Base-by-base conservation (phyloP, 2,113 vertebrate species). In the Psephotus haematonotus region DNA sequence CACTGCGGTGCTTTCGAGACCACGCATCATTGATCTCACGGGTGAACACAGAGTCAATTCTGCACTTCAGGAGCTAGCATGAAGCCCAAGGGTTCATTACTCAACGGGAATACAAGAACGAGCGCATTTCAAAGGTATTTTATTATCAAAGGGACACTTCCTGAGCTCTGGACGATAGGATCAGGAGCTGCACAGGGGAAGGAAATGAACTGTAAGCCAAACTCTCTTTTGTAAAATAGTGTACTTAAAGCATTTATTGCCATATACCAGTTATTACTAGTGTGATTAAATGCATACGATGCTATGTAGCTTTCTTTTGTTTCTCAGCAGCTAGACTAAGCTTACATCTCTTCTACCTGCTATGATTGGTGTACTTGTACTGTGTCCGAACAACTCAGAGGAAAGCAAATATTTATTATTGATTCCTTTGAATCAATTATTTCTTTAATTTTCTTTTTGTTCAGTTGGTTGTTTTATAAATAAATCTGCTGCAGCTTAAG, bases 371-470 rank as follows among this genome's bases (percentile, higher is more conserved):
- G 91, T 97, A 88, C 86, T 76, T 90, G 92, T 93, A 95, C 83
- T 94, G 92, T 97, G 93, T 97, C 91, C 89, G 92, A 97, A 92
- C 78, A 96, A 95, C 95, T 96, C 87, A 85, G 95, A 98, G 96
- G 86, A 95, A 89, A 97, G 64, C 91, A 97, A 97, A 84, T 98
- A 97, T 97, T 97, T 97, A 97, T 97, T 97, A 97, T 84, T 92
- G 95, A 97, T 97, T 94, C 87, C 95, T 96, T 93, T 93, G 94
- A 98, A 97, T 97, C 95, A 95, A 96, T 93, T 94, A 84, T 96
- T 97, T 97, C 93, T 71, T 82, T 64, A 70, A 81, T 63, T 67
- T 62, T 53, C 41, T 53, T 87, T 91, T 96, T 60, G 69, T 18
- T 57, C 33, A n/a, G 20, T 94, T 49, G 50, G 86, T 95, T 87